A percentile compares a stretch with the other conserved stretches of the same genome.
Evolutionary conservation across 1,140 invertebrate species (phyloP).

Genomic region (Macrocentrus cingulum): DNA sequence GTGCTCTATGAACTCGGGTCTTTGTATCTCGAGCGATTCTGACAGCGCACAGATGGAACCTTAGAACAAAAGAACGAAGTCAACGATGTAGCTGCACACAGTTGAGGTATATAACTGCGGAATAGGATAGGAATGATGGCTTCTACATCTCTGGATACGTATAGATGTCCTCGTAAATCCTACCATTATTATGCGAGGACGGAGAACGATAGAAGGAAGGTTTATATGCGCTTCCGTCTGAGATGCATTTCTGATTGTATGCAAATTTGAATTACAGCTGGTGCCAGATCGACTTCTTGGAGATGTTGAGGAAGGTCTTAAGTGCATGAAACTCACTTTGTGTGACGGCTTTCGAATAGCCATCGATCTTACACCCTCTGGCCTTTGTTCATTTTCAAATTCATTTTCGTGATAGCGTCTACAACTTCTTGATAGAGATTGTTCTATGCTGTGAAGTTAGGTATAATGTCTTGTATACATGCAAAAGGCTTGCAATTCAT

Average conservation of each 20-base stretch:
- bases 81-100: not conserved
- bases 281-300: slow-evolving; percentile 2
- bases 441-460: no score
- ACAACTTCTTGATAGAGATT: no score
- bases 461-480: no score
- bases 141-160: slow-evolving; percentile 3
- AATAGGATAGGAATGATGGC: not conserved
- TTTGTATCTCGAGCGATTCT: no score
- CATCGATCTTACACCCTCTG: not conserved
- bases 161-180: slow-evolving; percentile 24
- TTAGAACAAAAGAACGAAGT: not conserved
- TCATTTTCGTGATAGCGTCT: not conserved
- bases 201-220: not conserved
- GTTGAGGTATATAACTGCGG: no score
- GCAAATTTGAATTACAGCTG: slow-evolving; percentile 40
- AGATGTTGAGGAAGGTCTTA: not conserved
- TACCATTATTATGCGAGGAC: slow-evolving; percentile 28
- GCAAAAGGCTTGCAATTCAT: no score
- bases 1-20: no score
- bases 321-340: not conserved
- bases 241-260: slow-evolving; percentile 43
- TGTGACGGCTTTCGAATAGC: not conserved
- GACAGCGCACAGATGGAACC: no score
- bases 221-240: slow-evolving; percentile 32
- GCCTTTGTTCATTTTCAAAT: slow-evolving; percentile 12